These are phyloP conservation scores for Elephantulus edwardii DNA, from an alignment of 2,113 vertebrate species.

Conservation along the genomic window DNA sequence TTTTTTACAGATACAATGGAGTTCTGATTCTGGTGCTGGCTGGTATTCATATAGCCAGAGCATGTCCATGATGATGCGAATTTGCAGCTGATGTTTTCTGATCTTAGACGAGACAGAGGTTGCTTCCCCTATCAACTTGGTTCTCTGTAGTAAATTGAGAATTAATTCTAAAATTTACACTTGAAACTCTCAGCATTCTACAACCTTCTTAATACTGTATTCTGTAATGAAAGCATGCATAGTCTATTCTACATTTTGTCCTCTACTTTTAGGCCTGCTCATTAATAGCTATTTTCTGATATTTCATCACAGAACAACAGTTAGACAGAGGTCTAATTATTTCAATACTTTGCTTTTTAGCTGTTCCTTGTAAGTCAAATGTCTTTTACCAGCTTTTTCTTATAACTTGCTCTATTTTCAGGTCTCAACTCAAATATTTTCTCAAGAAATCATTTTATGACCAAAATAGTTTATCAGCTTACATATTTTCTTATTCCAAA, in stretches of 20 bases:
- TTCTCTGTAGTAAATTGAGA: neutral
- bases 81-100: neutral
- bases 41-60: neutral
- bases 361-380: neutral
- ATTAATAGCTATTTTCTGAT: neutral
- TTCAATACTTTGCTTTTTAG: neutral
- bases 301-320: neutral
- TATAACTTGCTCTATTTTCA: neutral
- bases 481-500: neutral
- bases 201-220: neutral
- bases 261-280: neutral
- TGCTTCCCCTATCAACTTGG: neutral
- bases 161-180: neutral
- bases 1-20: neutral
- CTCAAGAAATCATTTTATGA: neutral
- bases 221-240: neutral
- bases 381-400: neutral
- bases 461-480: neutral
- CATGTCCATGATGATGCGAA: neutral
- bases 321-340: too few species aligned
- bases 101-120: neutral
- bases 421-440: neutral
- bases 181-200: neutral
- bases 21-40: neutral
- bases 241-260: neutral